Conservation (phyloP, 2,888 invertebrate genomes). For the Plebejus argus region DNA sequence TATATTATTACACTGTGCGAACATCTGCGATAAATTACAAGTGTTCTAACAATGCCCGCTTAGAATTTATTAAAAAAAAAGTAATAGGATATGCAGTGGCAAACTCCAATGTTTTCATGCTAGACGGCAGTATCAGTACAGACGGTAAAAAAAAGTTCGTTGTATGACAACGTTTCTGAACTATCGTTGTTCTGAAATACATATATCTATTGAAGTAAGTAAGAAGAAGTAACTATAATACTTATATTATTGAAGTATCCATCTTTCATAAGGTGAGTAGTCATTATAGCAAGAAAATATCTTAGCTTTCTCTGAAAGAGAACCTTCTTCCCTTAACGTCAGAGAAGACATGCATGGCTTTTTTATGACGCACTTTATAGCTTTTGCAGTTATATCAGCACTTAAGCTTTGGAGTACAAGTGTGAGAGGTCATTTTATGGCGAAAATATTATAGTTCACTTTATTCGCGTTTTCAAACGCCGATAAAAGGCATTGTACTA, state of each 20-base stretch:
- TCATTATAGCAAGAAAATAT: background rate
- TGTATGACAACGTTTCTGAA: too few relatives aligned
- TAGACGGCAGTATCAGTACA: too few relatives aligned
- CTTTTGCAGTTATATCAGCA: constrained; percentile 25
- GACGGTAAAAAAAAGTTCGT: too few relatives aligned
- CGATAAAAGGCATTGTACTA: background rate
- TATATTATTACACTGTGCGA: background rate
- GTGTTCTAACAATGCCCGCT: background rate
- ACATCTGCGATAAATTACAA: background rate
- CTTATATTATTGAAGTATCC: too few relatives aligned
- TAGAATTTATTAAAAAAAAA: background rate
- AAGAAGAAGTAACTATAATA: too few relatives aligned
- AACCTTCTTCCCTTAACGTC: constrained; percentile 10
- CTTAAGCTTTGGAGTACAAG: constrained; percentile 21
- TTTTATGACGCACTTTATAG: constrained; percentile 27
- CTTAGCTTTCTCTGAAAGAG: background rate
- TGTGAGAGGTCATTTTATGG: constrained; percentile 19
- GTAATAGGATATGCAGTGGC: too few relatives aligned
- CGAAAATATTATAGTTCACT: constrained; percentile 27
- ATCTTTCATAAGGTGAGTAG: too few relatives aligned
- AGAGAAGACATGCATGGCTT: constrained; percentile 23
- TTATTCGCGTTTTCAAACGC: constrained; percentile 12
- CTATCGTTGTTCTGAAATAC: too few relatives aligned
- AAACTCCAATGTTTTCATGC: too few relatives aligned
- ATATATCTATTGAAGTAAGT: too few relatives aligned